Evolutionary conservation across 2,888 invertebrate genomes (phyloP).

Genomic region (Malacosoma neustria): DNA sequence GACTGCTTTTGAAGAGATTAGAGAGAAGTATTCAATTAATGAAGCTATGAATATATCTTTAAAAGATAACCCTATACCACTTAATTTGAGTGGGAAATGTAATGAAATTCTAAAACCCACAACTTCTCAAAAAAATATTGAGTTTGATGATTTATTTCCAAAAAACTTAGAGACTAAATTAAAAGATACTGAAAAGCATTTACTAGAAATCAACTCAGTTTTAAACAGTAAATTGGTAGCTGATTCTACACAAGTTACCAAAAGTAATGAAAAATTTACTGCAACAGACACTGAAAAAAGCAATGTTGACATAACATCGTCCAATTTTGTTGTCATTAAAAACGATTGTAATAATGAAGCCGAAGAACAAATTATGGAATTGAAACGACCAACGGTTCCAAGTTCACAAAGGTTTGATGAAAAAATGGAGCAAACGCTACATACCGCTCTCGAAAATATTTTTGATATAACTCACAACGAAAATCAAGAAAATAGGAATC

Average conservation of each 20-base stretch:
- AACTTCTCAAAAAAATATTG: constrained; percentile 17
- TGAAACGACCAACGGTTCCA: no score
- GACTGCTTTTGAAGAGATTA: constrained; percentile 40
- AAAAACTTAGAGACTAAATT: constrained; percentile 43
- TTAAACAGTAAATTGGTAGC: no score
- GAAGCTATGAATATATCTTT: constrained; percentile 48
- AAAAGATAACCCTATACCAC: constrained; percentile 35
- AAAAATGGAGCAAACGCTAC: constrained; percentile 42
- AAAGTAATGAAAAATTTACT: constrained; percentile 4
- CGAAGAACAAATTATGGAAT: not conserved
- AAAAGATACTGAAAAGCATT: constrained; percentile 43
- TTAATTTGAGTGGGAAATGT: constrained; percentile 26
- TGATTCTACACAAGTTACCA: not conserved
- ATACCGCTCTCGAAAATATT: constrained; percentile 40
- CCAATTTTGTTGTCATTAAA: no score
- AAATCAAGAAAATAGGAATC: constrained; percentile 37
- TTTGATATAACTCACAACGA: constrained; percentile 33
- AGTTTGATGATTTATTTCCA: constrained; percentile 29
- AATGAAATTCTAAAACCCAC: constrained; percentile 14
- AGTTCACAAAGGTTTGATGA: constrained; percentile 30
- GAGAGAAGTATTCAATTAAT: constrained; percentile 50
- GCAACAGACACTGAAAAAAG: no score
- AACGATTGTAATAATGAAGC: not conserved
- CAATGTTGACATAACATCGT: no score
- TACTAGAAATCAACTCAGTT: constrained; percentile 39